Evolutionary conservation across 2,113 vertebrate species (phyloP).

Genomic region (Sturnus vulgaris): DNA sequence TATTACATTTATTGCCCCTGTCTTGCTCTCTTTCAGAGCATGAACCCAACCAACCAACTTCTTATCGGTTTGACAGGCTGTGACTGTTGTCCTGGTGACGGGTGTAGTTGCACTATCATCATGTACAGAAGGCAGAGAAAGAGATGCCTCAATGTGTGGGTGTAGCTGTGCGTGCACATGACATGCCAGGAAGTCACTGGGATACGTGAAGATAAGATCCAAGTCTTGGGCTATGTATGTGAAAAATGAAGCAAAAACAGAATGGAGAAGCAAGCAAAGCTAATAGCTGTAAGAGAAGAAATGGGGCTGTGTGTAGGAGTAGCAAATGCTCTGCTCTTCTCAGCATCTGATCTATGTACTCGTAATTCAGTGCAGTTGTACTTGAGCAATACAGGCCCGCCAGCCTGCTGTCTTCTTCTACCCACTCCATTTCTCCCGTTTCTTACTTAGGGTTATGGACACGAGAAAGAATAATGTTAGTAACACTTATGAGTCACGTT

Average conservation of each 20-base stretch:
- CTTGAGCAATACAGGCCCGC: background rate
- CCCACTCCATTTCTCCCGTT: background rate
- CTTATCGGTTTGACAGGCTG: slow-evolving; percentile 37
- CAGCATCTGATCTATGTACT: background rate
- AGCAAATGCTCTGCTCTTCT: slow-evolving; percentile 15
- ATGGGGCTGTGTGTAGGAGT: slow-evolving; percentile 2
- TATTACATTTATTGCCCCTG: background rate
- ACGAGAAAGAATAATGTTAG: background rate
- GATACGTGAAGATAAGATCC: background rate
- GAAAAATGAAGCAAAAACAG: slow-evolving; percentile 14
- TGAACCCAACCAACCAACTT: background rate
- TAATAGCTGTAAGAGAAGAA: slow-evolving; percentile 8
- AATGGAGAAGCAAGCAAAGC: background rate
- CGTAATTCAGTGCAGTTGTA: background rate
- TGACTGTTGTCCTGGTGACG: slow-evolving; percentile 24
- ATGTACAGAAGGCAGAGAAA: background rate
- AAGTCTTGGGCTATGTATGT: background rate
- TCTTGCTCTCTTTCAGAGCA: background rate
- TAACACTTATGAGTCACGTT: background rate
- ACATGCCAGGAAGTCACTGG: background rate
- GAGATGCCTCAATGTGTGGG: background rate
- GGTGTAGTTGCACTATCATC: background rate
- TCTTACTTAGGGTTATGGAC: slow-evolving; percentile 3
- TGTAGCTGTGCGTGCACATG: background rate
- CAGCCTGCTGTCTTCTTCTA: slow-evolving; percentile 27